A percentile compares a stretch with the other conserved stretches of the same genome.
Evolutionary conservation across 2,797 vertebrate species (phyloP).

Genomic region (Trichosurus vulpecula): DNA sequence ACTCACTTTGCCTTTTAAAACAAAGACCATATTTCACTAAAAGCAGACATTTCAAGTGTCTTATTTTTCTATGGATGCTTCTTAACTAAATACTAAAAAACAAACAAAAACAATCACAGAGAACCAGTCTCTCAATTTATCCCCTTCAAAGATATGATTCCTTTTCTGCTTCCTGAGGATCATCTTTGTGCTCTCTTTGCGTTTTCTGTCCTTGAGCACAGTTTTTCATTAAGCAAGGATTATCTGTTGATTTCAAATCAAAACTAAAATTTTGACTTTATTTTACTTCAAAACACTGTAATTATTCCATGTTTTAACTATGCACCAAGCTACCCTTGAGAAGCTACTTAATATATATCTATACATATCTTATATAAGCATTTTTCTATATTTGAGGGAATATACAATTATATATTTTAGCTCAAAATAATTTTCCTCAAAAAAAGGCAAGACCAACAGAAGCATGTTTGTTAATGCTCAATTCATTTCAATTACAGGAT

Average conservation of each 20-base stretch:
- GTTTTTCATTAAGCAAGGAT: background rate
- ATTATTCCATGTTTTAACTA: conserved; percentile 19
- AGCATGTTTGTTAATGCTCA: background rate
- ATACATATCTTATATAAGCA: background rate
- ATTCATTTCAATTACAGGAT: conserved; percentile 39
- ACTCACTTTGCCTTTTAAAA: conserved; percentile 17
- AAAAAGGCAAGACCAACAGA: background rate
- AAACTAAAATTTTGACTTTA: background rate
- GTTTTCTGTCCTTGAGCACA: background rate
- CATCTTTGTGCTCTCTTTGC: background rate
- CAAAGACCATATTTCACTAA: background rate
- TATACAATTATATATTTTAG: background rate
- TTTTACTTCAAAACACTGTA: background rate
- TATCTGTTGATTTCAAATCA: background rate
- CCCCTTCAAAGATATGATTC: conserved; percentile 2
- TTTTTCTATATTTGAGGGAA: conserved; percentile 48
- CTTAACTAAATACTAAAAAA: background rate
- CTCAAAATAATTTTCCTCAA: background rate
- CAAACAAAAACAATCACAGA: conserved; percentile 34
- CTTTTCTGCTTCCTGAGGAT: conserved; percentile 18
- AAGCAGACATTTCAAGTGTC: background rate
- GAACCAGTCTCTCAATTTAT: background rate
- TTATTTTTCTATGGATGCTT: background rate
- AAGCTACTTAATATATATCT: background rate
- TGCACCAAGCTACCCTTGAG: conserved; percentile 36